Base-by-base conservation (phyloP, 2,113 vertebrate genomes). In the Sphyrna mokarran region DNA sequence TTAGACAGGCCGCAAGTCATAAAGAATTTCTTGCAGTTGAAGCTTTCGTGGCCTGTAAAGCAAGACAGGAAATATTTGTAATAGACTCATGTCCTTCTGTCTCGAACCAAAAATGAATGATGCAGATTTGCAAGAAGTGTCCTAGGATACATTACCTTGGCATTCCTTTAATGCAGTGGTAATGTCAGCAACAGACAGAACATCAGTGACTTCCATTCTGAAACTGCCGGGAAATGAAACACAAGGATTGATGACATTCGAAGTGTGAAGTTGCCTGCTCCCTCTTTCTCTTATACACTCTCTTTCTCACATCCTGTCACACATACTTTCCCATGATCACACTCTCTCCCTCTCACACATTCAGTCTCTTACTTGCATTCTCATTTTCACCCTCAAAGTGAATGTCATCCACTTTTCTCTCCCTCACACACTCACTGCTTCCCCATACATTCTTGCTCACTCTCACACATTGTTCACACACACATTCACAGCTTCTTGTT, bases 11-110 rank as follows among this genome's bases (percentile, higher is more conserved):
- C 99, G 95, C 98, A 99, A 70, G 98, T 97, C 97, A 98, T 97
- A 97, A 99, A 99, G 97, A 99, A 99, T 97, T 98, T 99, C 97
- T 99, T 99, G 97, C 98, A 97, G 97, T 98, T 98, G 97, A 99
- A 99, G 96, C 98, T 98, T 96, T 98, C 98, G 96, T 98, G 98
- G 97, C 98, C 99, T 99, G 97, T 95, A 96, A 37, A 96, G 96
- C 96, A 96, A 95, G 48, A 70, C 96, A 96, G 90, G 58, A 54
- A 68, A 37, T 33, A 54, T 29, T 58, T 90, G n/a, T 40, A 80
- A 37, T 33, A 93, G 33, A 29, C 1, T 23, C 85, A 63, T 20
- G 66, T 94, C 26, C 43, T 63, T 61, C 72, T 13, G 87, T 23
- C 58, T 93, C 26, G 29, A 63, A 13, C n/a, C 43, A 48, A 26